Conservation (phyloP, 2,888 invertebrate species). For the Peribatodes rhomboidaria region DNA sequence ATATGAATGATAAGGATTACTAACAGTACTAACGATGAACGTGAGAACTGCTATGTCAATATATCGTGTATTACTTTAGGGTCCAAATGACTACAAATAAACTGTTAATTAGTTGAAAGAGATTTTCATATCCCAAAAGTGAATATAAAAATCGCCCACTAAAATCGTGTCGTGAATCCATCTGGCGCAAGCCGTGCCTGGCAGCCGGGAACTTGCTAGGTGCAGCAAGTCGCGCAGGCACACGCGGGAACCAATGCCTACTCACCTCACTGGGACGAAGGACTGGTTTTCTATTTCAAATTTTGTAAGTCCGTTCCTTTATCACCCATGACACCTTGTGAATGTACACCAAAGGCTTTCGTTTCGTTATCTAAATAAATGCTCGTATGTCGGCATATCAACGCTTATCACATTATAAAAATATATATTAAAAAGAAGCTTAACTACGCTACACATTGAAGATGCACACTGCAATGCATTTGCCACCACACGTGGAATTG, state of each 20-base stretch:
- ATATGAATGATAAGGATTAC: slow-evolving; percentile 77
- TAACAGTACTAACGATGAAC: slow-evolving; percentile 50
- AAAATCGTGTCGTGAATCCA: slow-evolving; percentile 70
- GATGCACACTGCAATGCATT: slow-evolving; percentile 82
- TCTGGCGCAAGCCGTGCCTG: slow-evolving; percentile 76
- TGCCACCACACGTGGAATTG: slow-evolving; percentile 82
- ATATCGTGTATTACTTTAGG: slow-evolving; percentile 40
- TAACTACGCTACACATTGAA: slow-evolving; percentile 84
- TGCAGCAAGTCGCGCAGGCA: slow-evolving; percentile 84
- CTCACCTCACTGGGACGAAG: slow-evolving; percentile 41
- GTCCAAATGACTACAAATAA: slow-evolving; percentile 54
- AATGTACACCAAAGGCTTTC: slow-evolving; percentile 63
- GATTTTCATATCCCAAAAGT: slow-evolving; percentile 77
- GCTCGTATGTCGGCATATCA: slow-evolving; percentile 84
- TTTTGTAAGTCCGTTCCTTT: slow-evolving; percentile 49
- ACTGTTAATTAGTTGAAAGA: slow-evolving; percentile 77
- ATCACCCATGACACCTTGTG: slow-evolving; percentile 75
- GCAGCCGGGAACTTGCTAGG: slow-evolving; percentile 80
- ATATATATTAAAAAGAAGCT: slow-evolving; percentile 86
- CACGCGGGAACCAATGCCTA: slow-evolving; percentile 62
- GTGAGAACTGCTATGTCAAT: slow-evolving; percentile 32
- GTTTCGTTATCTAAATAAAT: slow-evolving; percentile 82
- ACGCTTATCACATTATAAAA: slow-evolving; percentile 86
- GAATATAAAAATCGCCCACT: slow-evolving; percentile 85
- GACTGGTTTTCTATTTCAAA: slow-evolving; percentile 31